Percentiles rank a stretch among this genome's conserved stretches.
These are phyloP conservation scores for Urocyon cinereoargenteus DNA, from an alignment of 2,797 vertebrate genomes.

Conservation along the genomic window DNA sequence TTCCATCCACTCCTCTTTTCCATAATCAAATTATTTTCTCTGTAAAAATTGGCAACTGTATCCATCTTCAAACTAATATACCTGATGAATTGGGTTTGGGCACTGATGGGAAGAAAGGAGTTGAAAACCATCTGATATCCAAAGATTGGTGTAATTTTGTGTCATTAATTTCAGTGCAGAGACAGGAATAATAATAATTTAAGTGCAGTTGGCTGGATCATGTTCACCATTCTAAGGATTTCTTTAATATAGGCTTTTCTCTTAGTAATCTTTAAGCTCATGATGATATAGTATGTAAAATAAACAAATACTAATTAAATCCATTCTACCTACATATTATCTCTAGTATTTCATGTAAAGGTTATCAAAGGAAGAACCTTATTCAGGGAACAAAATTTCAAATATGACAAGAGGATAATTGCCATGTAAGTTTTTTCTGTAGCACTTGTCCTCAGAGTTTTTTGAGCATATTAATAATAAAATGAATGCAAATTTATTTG, in stretches of 20 bases:
- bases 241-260: not conserved
- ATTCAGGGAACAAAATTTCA: constrained; percentile 16
- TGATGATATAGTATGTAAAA: not conserved
- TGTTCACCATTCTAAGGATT: not conserved
- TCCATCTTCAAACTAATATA: not conserved
- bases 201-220: not conserved
- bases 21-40: constrained; percentile 55
- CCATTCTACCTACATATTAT: not conserved
- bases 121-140: not conserved
- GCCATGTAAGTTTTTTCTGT: not conserved
- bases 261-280: not conserved
- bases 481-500: constrained; percentile 18
- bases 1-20: constrained; percentile 15
- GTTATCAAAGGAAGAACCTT: not conserved
- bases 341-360: not conserved
- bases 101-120: not conserved
- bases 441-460: not conserved
- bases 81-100: not conserved
- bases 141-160: not conserved
- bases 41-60: not conserved
- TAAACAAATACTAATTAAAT: not conserved
- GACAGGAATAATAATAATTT: not conserved
- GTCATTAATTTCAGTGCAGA: not conserved
- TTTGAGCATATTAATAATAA: constrained; percentile 11
- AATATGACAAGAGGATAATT: not conserved